These are phyloP conservation scores for Oryzias curvinotus DNA, from an alignment of 2,113 vertebrate genomes.

Conservation along the genomic window DNA sequence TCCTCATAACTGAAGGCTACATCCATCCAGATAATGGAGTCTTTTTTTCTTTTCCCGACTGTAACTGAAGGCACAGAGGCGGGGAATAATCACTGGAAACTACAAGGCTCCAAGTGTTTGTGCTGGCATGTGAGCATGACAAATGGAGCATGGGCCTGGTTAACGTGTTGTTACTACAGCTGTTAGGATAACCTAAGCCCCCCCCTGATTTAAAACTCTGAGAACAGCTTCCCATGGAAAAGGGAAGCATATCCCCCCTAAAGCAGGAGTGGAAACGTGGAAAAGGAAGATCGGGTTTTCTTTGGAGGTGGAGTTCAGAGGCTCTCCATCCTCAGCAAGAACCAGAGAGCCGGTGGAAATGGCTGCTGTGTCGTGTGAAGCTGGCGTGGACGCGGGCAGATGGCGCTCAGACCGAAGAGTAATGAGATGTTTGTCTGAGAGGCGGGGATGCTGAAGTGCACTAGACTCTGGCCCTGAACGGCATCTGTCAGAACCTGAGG, in stretches of 20 bases:
- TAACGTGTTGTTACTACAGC: constrained; percentile 39
- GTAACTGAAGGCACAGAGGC: constrained; percentile 13
- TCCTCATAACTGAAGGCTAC: constrained; percentile 39
- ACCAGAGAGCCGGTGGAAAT: constrained; percentile 23
- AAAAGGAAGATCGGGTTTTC: too few species aligned
- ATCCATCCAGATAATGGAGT: constrained; percentile 26
- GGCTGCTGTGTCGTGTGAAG: constrained; percentile 49
- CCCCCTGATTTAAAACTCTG: constrained; percentile 19
- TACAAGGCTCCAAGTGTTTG: constrained; percentile 39
- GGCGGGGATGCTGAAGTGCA: constrained; percentile 36
- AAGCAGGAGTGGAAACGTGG: too few species aligned
- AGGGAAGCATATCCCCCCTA: background rate
- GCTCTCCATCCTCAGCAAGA: constrained; percentile 7
- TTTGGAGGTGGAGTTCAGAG: background rate
- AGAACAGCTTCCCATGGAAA: constrained; percentile 6
- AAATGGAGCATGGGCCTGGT: constrained; percentile 43
- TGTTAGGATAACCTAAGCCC: constrained; percentile 47
- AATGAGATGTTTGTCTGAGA: constrained; percentile 66
- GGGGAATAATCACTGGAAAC: constrained; percentile 25
- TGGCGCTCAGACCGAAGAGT: constrained; percentile 42
- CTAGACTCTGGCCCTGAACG: constrained; percentile 47
- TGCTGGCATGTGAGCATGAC: constrained; percentile 46
- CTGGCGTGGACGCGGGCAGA: constrained; percentile 25
- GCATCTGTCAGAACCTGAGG: constrained; percentile 46
- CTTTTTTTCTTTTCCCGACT: constrained; percentile 46